Evolutionary conservation across 2,797 vertebrate genomes (phyloP).

Genomic region (Phoeniculus purpureus): DNA sequence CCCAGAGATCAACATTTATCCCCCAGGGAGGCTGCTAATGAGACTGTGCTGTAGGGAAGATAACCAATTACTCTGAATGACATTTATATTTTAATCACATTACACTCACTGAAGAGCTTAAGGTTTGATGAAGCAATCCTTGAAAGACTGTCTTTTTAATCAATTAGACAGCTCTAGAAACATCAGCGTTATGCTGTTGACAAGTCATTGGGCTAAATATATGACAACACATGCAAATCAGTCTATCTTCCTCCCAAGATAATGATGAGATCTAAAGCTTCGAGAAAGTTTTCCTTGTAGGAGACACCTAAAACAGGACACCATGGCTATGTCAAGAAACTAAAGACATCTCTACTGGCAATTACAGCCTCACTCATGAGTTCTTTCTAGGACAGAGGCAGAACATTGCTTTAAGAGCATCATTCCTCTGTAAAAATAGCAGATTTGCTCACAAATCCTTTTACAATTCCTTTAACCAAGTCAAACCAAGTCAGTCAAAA

Average conservation of each 20-base stretch:
- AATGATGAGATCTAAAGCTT: background rate
- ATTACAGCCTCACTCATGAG: background rate
- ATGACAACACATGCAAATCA: background rate
- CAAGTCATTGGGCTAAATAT: constrained; percentile 28
- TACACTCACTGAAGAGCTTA: constrained; percentile 9
- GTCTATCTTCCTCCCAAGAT: background rate
- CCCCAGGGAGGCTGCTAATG: constrained; percentile 36
- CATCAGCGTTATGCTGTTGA: background rate
- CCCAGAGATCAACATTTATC: constrained; percentile 13
- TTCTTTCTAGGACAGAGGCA: background rate
- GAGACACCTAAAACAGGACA: background rate
- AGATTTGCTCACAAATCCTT: background rate
- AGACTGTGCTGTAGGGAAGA: constrained; percentile 20
- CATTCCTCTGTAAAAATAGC: background rate
- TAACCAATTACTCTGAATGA: constrained; percentile 31
- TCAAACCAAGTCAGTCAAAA: background rate
- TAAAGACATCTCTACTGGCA: background rate
- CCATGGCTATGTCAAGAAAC: background rate
- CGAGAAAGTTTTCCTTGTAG: background rate
- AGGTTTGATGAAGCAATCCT: constrained; percentile 39
- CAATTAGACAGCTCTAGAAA: constrained; percentile 33
- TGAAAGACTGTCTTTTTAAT: constrained; percentile 45
- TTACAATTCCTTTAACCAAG: background rate
- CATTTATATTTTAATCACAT: constrained; percentile 63
- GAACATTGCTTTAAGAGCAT: background rate